Conservation (phyloP, 2,888 invertebrate species). For the Drosophila maculinotata region DNA sequence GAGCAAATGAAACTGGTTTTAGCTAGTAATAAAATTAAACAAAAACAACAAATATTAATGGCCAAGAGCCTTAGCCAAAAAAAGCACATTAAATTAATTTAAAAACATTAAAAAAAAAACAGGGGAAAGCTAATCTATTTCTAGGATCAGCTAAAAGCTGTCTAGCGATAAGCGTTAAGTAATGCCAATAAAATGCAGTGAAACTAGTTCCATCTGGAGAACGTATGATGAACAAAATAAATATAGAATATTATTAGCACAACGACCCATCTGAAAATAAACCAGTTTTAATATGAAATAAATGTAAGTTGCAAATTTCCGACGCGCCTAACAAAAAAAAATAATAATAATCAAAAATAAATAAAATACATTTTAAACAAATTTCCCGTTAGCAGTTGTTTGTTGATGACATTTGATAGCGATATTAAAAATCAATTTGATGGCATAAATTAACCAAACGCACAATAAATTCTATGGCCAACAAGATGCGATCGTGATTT, state of each 20-base stretch:
- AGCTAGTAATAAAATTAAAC: constrained; percentile 2
- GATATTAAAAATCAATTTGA: constrained; percentile 44
- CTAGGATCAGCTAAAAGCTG: constrained; percentile 4
- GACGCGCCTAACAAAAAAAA: not conserved
- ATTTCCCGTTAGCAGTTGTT: constrained; percentile 33
- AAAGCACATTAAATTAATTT: not conserved
- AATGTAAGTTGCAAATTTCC: constrained; percentile 29
- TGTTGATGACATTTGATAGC: constrained; percentile 12
- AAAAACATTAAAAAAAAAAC: not conserved
- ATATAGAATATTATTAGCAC: constrained; percentile 17
- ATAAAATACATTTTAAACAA: not conserved
- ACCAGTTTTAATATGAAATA: constrained; percentile 11
- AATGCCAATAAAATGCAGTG: not conserved
- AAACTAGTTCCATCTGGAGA: constrained; percentile 20
- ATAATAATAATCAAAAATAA: constrained; percentile 2
- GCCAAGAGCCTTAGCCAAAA: constrained; percentile 21
- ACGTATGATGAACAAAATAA: constrained; percentile 8
- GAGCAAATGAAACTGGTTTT: constrained; percentile 49
- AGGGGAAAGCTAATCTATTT: constrained; percentile 1
- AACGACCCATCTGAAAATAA: constrained; percentile 38
- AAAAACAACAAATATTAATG: constrained; percentile 23
- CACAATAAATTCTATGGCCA: constrained; percentile 37
- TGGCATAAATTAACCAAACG: constrained; percentile 44
- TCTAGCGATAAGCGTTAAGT: not conserved
- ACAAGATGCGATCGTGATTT: constrained; percentile 33